phyloP scores from a whole-genome alignment of 1,140 invertebrate genomes.

The Ctenoplectra terminalis region DNA sequence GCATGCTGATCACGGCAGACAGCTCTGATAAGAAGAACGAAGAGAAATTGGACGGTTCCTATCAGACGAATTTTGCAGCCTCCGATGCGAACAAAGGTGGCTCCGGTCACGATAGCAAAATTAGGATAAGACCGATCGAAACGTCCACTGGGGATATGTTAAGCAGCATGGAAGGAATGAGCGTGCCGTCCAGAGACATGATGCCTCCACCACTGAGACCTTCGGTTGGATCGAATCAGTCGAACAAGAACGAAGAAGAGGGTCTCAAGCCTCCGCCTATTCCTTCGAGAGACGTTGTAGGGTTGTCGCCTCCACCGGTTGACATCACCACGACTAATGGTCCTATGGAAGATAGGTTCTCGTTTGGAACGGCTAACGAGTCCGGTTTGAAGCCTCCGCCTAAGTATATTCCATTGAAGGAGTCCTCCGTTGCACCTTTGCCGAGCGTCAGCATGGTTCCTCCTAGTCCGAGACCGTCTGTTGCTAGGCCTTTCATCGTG shows the following conservation, averaged over 20 bases:
- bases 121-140: constrained; percentile 29
- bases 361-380: constrained; percentile 57
- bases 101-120: constrained; percentile 30
- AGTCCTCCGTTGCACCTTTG: constrained; percentile 68
- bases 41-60: constrained; percentile 73
- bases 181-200: constrained; percentile 77
- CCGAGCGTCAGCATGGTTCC: constrained; percentile 78
- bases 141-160: constrained; percentile 35
- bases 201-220: constrained; percentile 74
- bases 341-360: constrained; percentile 61
- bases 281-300: constrained; percentile 75
- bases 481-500: constrained; percentile 77
- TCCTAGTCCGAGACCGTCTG: constrained; percentile 74
- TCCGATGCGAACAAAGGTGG: constrained; percentile 50
- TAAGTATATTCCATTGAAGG: constrained; percentile 77
- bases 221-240: constrained; percentile 23
- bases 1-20: constrained; percentile 62
- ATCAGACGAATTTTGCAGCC: constrained; percentile 75
- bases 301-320: constrained; percentile 78
- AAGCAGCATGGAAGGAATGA: constrained; percentile 51
- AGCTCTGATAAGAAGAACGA: constrained; percentile 53
- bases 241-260: constrained; percentile 66
- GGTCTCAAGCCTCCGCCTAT: constrained; percentile 77
- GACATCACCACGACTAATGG: constrained; percentile 74
- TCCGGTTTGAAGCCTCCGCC: constrained; percentile 75